phyloP scores from a whole-genome alignment of 35 echinoderm and acorn worm species.

The Heliocidaris erythrogramma region DNA sequence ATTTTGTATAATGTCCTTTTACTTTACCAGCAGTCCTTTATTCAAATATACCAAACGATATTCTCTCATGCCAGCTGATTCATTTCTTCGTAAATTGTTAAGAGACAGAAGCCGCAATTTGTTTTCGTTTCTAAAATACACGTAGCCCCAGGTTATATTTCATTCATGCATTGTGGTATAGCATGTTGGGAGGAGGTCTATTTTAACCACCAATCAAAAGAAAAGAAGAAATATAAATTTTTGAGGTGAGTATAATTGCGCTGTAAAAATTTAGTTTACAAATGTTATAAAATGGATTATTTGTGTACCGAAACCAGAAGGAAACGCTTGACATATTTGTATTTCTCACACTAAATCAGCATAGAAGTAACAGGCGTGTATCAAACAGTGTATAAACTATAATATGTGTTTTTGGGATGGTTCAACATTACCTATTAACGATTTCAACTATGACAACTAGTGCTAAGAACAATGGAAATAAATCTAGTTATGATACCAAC shows the following conservation, averaged over 20 bases:
- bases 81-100: neutral
- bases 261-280: neutral
- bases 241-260: slow-evolving; percentile 2
- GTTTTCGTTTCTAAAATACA: neutral
- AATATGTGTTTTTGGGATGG: too few relatives aligned
- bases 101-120: neutral
- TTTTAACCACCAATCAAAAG: neutral
- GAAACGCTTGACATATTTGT: neutral
- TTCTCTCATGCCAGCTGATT: neutral
- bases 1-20: too few relatives aligned
- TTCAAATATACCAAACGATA: neutral
- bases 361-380: neutral
- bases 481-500: too few relatives aligned
- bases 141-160: neutral
- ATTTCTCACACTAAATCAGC: neutral
- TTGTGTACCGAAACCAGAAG: neutral
- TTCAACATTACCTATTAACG: too few relatives aligned
- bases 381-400: neutral
- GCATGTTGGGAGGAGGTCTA: neutral
- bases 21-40: too few relatives aligned
- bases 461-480: too few relatives aligned
- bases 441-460: too few relatives aligned
- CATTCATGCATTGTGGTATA: neutral
- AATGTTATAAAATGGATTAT: neutral
- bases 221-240: neutral